Evolutionary conservation across 1,140 invertebrate genomes (phyloP).

Genomic region (Cepaea nemoralis): DNA sequence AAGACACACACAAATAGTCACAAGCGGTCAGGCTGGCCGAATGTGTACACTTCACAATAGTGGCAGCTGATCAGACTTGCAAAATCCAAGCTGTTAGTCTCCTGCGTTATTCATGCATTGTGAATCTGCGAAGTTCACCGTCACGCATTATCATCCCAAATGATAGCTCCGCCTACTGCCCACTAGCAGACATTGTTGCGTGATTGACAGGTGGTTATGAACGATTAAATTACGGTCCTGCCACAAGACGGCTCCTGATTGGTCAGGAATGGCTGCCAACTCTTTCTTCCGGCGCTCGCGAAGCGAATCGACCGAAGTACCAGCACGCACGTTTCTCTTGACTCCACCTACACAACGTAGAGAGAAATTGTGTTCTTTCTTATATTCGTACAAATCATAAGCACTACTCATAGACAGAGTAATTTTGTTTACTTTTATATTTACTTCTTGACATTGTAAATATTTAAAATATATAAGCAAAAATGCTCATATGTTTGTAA

Average conservation of each 20-base stretch:
- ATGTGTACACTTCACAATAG: slow-evolving; percentile 42
- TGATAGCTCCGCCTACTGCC: slow-evolving; percentile 45
- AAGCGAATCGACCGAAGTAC: background rate
- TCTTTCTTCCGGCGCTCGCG: background rate
- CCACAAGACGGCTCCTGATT: slow-evolving; percentile 41
- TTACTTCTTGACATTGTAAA: too few species aligned
- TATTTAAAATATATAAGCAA: too few species aligned
- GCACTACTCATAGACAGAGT: too few species aligned
- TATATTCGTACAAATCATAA: too few species aligned
- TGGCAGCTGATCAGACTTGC: slow-evolving; percentile 58
- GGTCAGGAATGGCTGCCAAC: slow-evolving; percentile 48
- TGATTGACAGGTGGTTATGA: slow-evolving; percentile 61
- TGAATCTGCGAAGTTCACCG: slow-evolving; percentile 46
- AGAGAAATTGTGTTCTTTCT: too few species aligned
- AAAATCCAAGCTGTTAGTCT: slow-evolving; percentile 55
- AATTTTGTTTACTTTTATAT: too few species aligned
- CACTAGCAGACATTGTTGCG: slow-evolving; percentile 49
- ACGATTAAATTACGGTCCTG: slow-evolving; percentile 55
- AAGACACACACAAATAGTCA: slow-evolving; percentile 48
- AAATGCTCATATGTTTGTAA: too few species aligned
- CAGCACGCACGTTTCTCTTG: background rate
- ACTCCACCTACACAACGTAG: background rate
- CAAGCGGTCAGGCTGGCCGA: slow-evolving; percentile 25
- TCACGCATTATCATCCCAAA: slow-evolving; percentile 53
- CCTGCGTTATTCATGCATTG: slow-evolving; percentile 61